These are phyloP conservation scores for Rugalucina vietnamica DNA, from an alignment of 2,888 invertebrate genomes.

Conservation along the genomic window DNA sequence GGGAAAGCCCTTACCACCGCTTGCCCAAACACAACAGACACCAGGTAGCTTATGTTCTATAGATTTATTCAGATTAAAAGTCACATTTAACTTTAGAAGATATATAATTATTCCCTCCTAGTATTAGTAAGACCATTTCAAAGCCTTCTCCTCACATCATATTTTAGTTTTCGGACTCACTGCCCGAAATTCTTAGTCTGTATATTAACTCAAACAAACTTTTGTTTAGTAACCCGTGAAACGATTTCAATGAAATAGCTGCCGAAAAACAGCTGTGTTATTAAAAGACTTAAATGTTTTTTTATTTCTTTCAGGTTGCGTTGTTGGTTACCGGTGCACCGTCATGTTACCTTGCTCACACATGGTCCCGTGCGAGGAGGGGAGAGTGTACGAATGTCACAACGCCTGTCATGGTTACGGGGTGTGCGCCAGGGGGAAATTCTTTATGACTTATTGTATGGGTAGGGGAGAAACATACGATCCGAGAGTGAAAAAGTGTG, in stretches of 20 bases:
- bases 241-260: too few species aligned
- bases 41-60: too few species aligned
- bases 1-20: neutral
- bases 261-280: too few species aligned
- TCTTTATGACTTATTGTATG: neutral
- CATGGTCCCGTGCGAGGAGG: neutral
- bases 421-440: neutral
- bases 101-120: neutral
- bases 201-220: too few species aligned
- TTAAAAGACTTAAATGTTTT: too few species aligned
- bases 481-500: neutral
- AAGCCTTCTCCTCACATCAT: too few species aligned
- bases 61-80: too few species aligned
- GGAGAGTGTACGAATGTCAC: neutral
- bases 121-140: too few species aligned
- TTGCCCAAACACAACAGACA: too few species aligned
- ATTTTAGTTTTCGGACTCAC: too few species aligned
- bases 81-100: neutral
- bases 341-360: neutral
- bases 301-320: constrained; percentile 18
- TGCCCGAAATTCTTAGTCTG: too few species aligned
- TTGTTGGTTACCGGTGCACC: neutral
- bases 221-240: too few species aligned
- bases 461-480: constrained; percentile 4
- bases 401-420: neutral